phyloP scores from a whole-genome alignment of 2,888 invertebrate genomes.

The Agrotis exclamationis region DNA sequence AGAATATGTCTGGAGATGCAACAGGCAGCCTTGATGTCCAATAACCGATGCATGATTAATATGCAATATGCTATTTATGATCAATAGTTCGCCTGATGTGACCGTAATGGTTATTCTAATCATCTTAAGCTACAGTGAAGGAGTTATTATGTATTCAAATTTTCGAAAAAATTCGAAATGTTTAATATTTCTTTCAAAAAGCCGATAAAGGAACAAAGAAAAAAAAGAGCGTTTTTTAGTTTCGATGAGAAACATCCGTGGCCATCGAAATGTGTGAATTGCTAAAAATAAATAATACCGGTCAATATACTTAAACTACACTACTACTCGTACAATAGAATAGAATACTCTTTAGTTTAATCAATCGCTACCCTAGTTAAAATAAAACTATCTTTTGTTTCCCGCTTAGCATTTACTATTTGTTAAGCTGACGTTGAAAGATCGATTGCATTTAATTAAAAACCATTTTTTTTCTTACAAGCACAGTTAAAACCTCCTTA shows the following conservation, averaged over 20 bases:
- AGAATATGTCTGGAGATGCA: constrained; percentile 5
- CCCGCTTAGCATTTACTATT: constrained; percentile 67
- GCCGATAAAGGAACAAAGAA: no score
- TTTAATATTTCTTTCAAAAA: no score
- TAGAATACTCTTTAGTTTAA: no score
- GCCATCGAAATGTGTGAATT: no score
- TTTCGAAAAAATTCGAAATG: no score
- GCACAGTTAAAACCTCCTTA: constrained; percentile 58
- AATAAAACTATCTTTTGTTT: constrained; percentile 62
- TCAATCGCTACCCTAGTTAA: constrained; percentile 57
- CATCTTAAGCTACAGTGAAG: background rate
- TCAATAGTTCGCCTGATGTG: background rate
- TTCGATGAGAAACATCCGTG: no score
- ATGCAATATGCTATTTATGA: constrained; percentile 14
- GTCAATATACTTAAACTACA: no score
- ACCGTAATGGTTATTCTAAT: constrained; percentile 12
- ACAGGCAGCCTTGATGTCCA: constrained; percentile 6
- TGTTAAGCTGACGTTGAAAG: constrained; percentile 67
- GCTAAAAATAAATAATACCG: no score
- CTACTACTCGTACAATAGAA: no score
- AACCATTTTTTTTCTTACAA: constrained; percentile 71
- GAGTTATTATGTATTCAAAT: background rate
- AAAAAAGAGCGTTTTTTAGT: no score
- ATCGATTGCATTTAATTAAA: constrained; percentile 75
- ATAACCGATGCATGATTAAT: constrained; percentile 8